phyloP scores from a whole-genome alignment of 2,888 invertebrate species.

The Notocelia uddmanniana region DNA sequence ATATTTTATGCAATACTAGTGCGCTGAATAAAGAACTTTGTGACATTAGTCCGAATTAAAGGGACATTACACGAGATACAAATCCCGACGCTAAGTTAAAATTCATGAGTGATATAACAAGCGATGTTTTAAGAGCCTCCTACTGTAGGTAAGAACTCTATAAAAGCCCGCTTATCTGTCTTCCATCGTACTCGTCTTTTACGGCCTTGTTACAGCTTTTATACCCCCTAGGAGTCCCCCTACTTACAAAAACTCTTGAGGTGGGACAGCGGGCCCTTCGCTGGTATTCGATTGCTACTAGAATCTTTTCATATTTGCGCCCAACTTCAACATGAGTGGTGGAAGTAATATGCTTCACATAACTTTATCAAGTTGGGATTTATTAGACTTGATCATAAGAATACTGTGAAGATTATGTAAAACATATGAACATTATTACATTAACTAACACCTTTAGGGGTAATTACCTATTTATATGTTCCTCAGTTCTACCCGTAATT shows the following conservation, averaged over 20 bases:
- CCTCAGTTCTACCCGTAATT: too few species aligned
- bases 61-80: slow-evolving; percentile 9
- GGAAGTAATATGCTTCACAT: slow-evolving; percentile 10
- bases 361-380: slow-evolving; percentile 5
- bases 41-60: background rate
- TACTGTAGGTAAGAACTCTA: slow-evolving; percentile 25
- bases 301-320: slow-evolving; percentile 31
- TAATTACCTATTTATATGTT: too few species aligned
- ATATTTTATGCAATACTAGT: too few species aligned
- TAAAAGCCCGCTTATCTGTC: slow-evolving; percentile 13
- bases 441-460: too few species aligned
- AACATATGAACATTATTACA: too few species aligned
- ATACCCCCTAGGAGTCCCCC: background rate
- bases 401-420: background rate
- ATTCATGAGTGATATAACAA: slow-evolving; percentile 27
- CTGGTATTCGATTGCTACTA: slow-evolving; percentile 22
- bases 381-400: background rate
- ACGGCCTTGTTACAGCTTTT: slow-evolving; percentile 10
- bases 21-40: too few species aligned
- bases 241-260: background rate
- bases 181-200: background rate
- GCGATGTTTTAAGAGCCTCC: slow-evolving; percentile 16
- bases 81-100: slow-evolving; percentile 22
- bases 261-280: background rate
- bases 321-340: slow-evolving; percentile 3